These are phyloP conservation scores for Trinorchestia longiramus DNA, from an alignment of 1,140 invertebrate genomes.

Conservation along the genomic window DNA sequence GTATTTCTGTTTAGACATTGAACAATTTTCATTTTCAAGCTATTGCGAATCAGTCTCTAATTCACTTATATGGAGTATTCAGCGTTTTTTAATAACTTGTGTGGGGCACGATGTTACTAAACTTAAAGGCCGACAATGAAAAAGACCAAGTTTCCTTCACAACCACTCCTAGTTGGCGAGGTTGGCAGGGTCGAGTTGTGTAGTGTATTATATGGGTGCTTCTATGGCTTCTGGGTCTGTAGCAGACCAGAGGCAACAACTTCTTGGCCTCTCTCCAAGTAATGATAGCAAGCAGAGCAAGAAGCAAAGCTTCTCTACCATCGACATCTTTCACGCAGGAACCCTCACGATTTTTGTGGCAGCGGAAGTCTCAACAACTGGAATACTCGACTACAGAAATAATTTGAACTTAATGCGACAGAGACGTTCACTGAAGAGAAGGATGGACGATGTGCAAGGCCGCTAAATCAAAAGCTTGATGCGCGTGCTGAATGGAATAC, in stretches of 20 bases:
- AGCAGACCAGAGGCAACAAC: neutral
- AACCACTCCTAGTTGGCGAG: neutral
- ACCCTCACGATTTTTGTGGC: neutral
- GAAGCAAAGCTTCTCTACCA: neutral
- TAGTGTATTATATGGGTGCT: neutral
- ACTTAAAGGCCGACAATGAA: neutral
- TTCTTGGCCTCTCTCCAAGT: slow-evolving; percentile 3
- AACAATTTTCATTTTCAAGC: too few species aligned
- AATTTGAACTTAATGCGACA: neutral
- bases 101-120: too few species aligned
- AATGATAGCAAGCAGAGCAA: slow-evolving; percentile 2
- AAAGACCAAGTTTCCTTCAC: neutral
- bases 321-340: neutral
- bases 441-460: neutral
- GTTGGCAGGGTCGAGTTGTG: neutral
- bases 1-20: too few species aligned
- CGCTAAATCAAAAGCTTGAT: neutral
- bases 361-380: neutral
- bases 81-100: too few species aligned
- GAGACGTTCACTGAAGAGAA: neutral
- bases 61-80: too few species aligned
- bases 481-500: neutral
- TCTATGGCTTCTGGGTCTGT: neutral
- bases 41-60: too few species aligned
- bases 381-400: neutral